Base-by-base conservation (phyloP, 2,113 vertebrate species). In the Gymnobelideus leadbeateri region DNA sequence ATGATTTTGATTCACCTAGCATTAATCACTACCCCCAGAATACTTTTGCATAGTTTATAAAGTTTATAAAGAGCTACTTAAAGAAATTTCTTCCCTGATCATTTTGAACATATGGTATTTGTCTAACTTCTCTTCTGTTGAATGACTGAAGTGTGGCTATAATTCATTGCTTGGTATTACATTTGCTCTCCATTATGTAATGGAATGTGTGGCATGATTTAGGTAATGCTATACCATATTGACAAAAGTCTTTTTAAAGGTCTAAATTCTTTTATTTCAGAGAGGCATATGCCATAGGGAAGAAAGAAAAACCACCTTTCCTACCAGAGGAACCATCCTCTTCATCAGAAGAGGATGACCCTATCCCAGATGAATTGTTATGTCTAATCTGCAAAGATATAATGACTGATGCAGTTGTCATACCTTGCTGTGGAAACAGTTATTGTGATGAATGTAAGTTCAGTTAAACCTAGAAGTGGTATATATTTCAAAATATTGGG, bases 401-500 rank as follows among this genome's bases (percentile, higher is more conserved):
- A 95, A 99, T 99, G 99, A 99, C 98, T 0, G 99, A 99, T n/a
- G 99, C 99, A 0, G 99, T 99, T 93, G 99, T 99, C 97, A 99
- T 99, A 94, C 99, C 99, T 93, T 99, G 99, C 98, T 99, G 99
- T 95, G 99, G 99, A 96, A 99, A 99, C 98, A 99, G 99, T 98
- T 99, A 99, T 53, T 99, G 99, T 95, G 99, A 99, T 31, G 99
- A 99, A 97, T 99, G 99, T 99, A 98, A 99, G 99, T 98, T 91
- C 28, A 43, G 14, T 16, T 89, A 84, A 93, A 8, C 12, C 49
- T 55, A 49, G 24, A 51, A 84, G 23, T 57, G 37, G 92, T 25
- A 1, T 0, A 0, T 25, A 2, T 53, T 93, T 94, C 89, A 89
- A 52, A 91, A 37, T 89, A 84, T 37, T 61, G 90, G 43, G 91